phyloP scores from a whole-genome alignment of 1,140 invertebrate species.

The Diabrotica undecimpunctata region DNA sequence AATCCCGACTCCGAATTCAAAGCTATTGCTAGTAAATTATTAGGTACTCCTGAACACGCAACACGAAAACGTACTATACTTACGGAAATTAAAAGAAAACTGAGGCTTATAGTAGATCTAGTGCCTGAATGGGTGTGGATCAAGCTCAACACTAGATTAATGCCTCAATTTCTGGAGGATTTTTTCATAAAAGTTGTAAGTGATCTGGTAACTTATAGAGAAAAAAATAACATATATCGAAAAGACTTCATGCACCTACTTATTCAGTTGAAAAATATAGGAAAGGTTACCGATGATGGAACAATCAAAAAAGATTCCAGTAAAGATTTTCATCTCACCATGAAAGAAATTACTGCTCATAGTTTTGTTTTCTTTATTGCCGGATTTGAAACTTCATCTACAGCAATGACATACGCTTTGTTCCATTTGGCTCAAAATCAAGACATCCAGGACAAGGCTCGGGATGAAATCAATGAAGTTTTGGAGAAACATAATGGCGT shows the following conservation, averaged over 20 bases:
- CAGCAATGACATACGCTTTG: constrained; percentile 53
- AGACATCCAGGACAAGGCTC: constrained; percentile 53
- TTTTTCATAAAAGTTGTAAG: constrained; percentile 48
- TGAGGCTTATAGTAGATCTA: no score
- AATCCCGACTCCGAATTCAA: constrained; percentile 48
- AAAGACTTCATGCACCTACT: constrained; percentile 21
- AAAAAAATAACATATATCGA: constrained; percentile 42
- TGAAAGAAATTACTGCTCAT: constrained; percentile 56
- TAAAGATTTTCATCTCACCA: constrained; percentile 20
- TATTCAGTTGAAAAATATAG: constrained; percentile 17
- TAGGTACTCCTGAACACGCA: background rate
- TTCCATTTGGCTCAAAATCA: constrained; percentile 57
- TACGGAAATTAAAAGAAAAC: no score
- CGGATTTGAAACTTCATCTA: constrained; percentile 61
- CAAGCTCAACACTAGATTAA: no score
- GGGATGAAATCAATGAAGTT: constrained; percentile 51
- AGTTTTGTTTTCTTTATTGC: constrained; percentile 57
- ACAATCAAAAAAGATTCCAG: background rate
- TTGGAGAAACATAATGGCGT: constrained; percentile 36
- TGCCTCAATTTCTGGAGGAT: constrained; percentile 9
- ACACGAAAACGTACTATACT: no score
- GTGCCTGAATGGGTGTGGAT: no score
- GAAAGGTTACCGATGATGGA: constrained; percentile 2
- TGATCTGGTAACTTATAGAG: constrained; percentile 38
- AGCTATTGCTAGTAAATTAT: constrained; percentile 25